Base-by-base conservation (phyloP, 2,797 vertebrate genomes). In the Rhinophrynus dorsalis region DNA sequence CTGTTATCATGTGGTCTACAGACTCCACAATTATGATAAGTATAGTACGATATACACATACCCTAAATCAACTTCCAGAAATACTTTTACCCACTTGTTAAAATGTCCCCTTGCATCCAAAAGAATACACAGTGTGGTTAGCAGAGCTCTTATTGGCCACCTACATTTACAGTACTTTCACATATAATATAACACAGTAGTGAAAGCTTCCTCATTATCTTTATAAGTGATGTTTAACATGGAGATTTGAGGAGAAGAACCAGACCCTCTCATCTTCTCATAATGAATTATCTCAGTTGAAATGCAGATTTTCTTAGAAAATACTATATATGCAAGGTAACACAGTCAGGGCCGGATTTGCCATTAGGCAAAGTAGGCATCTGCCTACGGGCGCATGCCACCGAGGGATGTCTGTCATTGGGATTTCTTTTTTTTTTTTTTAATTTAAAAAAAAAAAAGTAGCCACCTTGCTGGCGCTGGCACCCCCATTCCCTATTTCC, bases 21-120 rank as follows among this genome's bases (percentile, higher is more conserved):
- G 52, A 45, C 42, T 50, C 27, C 47, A 64, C 60, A 72, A 65
- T 64, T 65, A 64, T 15, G 17, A 56, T 56, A 72, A 72, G 42
- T 58, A 72, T 72, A 72, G 68, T 57, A 30, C 23, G 24, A 65
- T 58, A 11, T 64, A 65, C 50, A 18, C 29, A 59, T 13, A 65
- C 32, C 5, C 51, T 47, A 50, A 29, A 64, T 50, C 7, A 12
- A 12, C 32, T 57, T 58, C 60, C 68, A 72, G 47, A 72, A 65
- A 64, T 64, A 58, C 24, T 24, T 40, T 44, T 54, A 66, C 7
- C 57, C 45, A 45, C 58, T 63, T 58, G 50, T 74, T 61, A n/a
- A n/a, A 68, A 58, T 51, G 64, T 78, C 74, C 52, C 29, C 64
- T 72, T 50, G 58, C 55, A 29, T 65, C 42, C 44, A 72, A 71